phyloP scores from a whole-genome alignment of 2,888 invertebrate species.

The Leptopilina syphax region DNA sequence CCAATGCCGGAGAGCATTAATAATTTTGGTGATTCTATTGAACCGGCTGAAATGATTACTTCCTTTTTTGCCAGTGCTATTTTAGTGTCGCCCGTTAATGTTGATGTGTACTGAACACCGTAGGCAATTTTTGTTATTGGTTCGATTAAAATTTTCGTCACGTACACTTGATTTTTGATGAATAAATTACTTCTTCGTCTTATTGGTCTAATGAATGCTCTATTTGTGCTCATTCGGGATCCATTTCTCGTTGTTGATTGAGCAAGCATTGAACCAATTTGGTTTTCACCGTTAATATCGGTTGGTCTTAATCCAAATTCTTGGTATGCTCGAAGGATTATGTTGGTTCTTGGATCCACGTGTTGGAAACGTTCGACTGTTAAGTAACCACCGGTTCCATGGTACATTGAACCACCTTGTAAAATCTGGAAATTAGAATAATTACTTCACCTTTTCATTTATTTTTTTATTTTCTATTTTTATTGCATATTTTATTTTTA shows the following conservation, averaged over 20 bases:
- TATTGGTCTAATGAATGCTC: slow-evolving; percentile 44
- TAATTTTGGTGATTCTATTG: slow-evolving; percentile 92
- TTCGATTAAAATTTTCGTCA: slow-evolving; percentile 36
- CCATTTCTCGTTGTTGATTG: slow-evolving; percentile 41
- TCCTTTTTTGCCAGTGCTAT: slow-evolving; percentile 83
- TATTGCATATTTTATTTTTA: no score
- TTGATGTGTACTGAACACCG: slow-evolving; percentile 41
- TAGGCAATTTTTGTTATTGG: slow-evolving; percentile 23
- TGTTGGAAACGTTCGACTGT: neutral
- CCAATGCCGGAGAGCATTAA: slow-evolving; percentile 89
- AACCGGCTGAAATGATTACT: slow-evolving; percentile 91
- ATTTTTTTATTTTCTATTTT: no score
- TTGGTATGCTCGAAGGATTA: slow-evolving; percentile 27
- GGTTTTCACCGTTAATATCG: slow-evolving; percentile 38
- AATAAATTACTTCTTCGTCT: slow-evolving; percentile 54
- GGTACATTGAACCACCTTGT: slow-evolving; percentile 77
- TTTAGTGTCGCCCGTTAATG: slow-evolving; percentile 61
- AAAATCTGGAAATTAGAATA: slow-evolving; percentile 44
- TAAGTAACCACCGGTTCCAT: slow-evolving; percentile 81
- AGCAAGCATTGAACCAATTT: slow-evolving; percentile 4
- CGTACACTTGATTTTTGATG: slow-evolving; percentile 32
- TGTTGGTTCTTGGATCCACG: slow-evolving; percentile 8
- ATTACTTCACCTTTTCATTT: no score
- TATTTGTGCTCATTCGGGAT: slow-evolving; percentile 41
- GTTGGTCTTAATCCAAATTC: slow-evolving; percentile 38